These are phyloP conservation scores for Lerema accius DNA, from an alignment of 1,140 invertebrate genomes.

Conservation along the genomic window DNA sequence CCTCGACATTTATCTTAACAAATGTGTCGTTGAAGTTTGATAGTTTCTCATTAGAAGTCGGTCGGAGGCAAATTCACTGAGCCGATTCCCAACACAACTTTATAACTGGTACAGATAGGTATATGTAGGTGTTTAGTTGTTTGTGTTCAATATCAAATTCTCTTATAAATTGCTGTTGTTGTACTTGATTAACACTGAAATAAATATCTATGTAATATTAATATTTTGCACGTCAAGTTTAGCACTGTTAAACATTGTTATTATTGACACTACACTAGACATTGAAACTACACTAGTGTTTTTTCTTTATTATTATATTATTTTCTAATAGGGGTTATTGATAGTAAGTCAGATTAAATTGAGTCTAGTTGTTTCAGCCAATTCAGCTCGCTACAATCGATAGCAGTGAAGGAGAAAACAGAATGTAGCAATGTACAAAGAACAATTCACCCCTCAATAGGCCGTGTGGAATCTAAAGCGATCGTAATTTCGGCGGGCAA, in stretches of 20 bases:
- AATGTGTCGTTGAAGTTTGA: conserved; percentile 26
- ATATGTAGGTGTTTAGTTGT: background rate
- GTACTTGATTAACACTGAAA: too few relatives aligned
- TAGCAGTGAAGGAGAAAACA: conserved; percentile 63
- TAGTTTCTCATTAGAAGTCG: conserved; percentile 29
- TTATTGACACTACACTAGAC: too few relatives aligned
- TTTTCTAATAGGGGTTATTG: too few relatives aligned
- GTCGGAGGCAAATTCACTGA: conserved; percentile 26
- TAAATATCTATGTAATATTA: too few relatives aligned
- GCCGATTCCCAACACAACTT: conserved; percentile 20
- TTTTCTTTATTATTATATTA: too few relatives aligned
- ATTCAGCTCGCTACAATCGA: conserved; percentile 46
- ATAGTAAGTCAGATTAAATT: background rate
- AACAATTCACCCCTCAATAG: conserved; percentile 79
- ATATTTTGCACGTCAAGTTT: too few relatives aligned
- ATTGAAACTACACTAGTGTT: too few relatives aligned
- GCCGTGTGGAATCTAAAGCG: conserved; percentile 77
- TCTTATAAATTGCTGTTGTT: background rate
- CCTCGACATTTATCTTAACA: background rate
- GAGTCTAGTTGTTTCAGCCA: conserved; percentile 10
- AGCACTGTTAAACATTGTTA: too few relatives aligned
- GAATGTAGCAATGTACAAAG: conserved; percentile 74
- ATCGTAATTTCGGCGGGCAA: conserved; percentile 80
- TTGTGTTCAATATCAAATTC: conserved; percentile 7
- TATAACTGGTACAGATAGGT: conserved; percentile 6